phyloP scores from a whole-genome alignment of 2,888 invertebrate species.

The Ophion ellenae region DNA sequence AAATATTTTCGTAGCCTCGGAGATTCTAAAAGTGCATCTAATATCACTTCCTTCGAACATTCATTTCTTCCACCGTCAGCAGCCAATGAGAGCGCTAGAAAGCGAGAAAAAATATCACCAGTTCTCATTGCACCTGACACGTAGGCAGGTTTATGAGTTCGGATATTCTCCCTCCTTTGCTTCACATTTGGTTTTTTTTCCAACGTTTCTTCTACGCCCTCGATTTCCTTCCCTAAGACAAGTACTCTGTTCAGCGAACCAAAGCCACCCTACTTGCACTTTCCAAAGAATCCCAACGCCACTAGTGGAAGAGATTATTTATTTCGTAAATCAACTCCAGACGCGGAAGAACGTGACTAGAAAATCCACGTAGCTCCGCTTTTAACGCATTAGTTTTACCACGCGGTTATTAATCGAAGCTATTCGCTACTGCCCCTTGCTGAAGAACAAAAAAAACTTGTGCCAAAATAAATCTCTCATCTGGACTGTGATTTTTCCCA shows the following conservation, averaged over 20 bases:
- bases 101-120: slow-evolving; percentile 82
- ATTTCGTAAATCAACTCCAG: slow-evolving; percentile 84
- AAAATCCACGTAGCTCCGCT: slow-evolving; percentile 80
- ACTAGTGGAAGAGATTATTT: slow-evolving; percentile 82
- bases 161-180: slow-evolving; percentile 55
- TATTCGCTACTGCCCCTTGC: slow-evolving; percentile 67
- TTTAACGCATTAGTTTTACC: slow-evolving; percentile 70
- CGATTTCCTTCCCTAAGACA: slow-evolving; percentile 54
- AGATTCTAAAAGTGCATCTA: slow-evolving; percentile 14
- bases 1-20: neutral
- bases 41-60: slow-evolving; percentile 36
- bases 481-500: neutral
- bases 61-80: slow-evolving; percentile 58
- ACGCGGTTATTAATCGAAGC: slow-evolving; percentile 83
- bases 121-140: slow-evolving; percentile 83
- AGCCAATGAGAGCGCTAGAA: slow-evolving; percentile 40
- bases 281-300: slow-evolving; percentile 62
- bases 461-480: slow-evolving; percentile 11
- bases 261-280: slow-evolving; percentile 59
- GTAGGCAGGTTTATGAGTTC: slow-evolving; percentile 82
- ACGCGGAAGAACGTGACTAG: slow-evolving; percentile 82
- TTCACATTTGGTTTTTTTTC: slow-evolving; percentile 49
- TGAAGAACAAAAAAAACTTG: neutral
- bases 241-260: slow-evolving; percentile 39
- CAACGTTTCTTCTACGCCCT: slow-evolving; percentile 53